Base-by-base conservation (phyloP, 2,797 vertebrate species). In the Myotis vivesi region DNA sequence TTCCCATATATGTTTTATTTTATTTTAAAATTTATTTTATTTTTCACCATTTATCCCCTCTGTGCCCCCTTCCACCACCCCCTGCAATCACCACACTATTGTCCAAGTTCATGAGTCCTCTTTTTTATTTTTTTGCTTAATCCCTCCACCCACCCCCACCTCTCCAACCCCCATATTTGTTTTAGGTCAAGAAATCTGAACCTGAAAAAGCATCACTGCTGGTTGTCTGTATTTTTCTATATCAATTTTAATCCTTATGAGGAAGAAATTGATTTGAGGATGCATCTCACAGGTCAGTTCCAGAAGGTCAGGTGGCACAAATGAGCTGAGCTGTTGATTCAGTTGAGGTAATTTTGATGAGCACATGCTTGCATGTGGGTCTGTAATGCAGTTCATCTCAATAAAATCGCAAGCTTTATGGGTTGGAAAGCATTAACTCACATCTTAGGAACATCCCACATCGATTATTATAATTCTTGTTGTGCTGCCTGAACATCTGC, bases 401-500 rank as follows among this genome's bases (percentile, higher is more conserved):
- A 91, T 94, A 97, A 98, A 97, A 96, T 71, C 16, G 79, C 75
- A 90, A 17, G 92, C 25, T 95, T 98, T 96, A 97, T 89, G 93
- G 66, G 84, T 95, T 59, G 84, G 93, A 92, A 76, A 97, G 68
- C 95, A 97, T 96, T 97, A 98, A 97, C 76, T 98, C 83, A 94
- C 93, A 49, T 95, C 83, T 97, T 95, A 96, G 90, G 16, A 87
- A 95, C 59, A 96, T 81, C 51, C 59, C 19, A 89, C 49, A n/a
- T 38, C 96, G 94, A 95, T 97, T 89, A 96, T 98, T 97, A 81
- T 77, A 96, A 97, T 97, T 97, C 97, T 97, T 97, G 95, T 55
- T 97, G 66, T 92, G 87, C 83, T 66, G 15, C 91, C 92, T 95
- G 96, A 87, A 97, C 98, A 98, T 97, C 98, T 98, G 98, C 96